phyloP scores from a whole-genome alignment of 2,888 invertebrate genomes.

The Argyra leucocephala region DNA sequence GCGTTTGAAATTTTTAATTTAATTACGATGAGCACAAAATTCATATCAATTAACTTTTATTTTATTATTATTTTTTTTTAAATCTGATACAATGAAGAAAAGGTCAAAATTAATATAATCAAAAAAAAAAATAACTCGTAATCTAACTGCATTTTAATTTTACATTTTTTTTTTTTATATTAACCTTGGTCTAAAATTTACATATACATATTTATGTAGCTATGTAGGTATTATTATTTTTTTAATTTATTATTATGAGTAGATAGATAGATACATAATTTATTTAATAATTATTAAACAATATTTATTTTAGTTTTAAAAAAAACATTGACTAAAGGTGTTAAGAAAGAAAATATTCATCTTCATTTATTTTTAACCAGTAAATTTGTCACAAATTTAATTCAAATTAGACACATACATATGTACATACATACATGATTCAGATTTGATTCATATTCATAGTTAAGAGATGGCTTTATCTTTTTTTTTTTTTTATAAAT shows the following conservation, averaged over 20 bases:
- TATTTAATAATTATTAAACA: neutral
- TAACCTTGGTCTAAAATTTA: slow-evolving; percentile 3
- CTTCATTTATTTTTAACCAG: too few relatives aligned
- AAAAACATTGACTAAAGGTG: neutral
- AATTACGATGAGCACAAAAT: too few relatives aligned
- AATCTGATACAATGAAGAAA: neutral
- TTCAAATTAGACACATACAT: too few relatives aligned
- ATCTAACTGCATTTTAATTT: neutral
- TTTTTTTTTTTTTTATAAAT: too few relatives aligned
- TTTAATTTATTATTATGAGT: neutral
- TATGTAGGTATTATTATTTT: too few relatives aligned
- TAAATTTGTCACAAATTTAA: too few relatives aligned
- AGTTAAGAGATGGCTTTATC: too few relatives aligned
- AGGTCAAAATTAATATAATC: neutral
- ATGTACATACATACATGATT: too few relatives aligned
- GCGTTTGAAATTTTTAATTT: too few relatives aligned
- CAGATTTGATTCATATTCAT: too few relatives aligned
- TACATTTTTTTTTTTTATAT: neutral
- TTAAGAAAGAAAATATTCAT: neutral
- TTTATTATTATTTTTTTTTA: neutral
- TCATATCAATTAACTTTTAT: too few relatives aligned
- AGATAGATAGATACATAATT: neutral
- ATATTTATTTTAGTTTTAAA: neutral
- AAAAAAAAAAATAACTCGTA: neutral
- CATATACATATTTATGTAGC: neutral